These are phyloP conservation scores for Trichogramma evanescens DNA, from an alignment of 2,888 invertebrate species.

Conservation along the genomic window DNA sequence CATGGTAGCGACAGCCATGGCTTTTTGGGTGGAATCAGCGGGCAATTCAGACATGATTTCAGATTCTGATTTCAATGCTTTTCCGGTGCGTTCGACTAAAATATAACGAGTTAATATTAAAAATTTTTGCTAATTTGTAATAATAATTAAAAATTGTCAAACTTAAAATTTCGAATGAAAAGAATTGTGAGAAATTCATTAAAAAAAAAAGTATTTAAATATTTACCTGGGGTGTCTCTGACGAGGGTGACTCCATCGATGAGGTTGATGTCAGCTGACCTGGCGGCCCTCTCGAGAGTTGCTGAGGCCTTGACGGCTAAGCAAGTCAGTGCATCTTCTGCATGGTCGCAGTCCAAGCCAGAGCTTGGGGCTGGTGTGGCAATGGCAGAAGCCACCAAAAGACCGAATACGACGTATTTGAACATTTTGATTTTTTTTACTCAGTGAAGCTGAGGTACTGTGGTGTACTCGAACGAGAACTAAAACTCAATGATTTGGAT, in stretches of 20 bases:
- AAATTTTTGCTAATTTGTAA: not conserved
- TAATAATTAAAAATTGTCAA: too few species aligned
- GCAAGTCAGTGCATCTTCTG: slow-evolving; percentile 52
- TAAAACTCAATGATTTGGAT: too few species aligned
- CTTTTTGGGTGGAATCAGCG: slow-evolving; percentile 50
- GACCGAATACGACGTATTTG: slow-evolving; percentile 42
- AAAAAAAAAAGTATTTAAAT: not conserved
- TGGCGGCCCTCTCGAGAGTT: slow-evolving; percentile 52
- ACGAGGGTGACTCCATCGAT: slow-evolving; percentile 55
- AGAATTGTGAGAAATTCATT: too few species aligned
- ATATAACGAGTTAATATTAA: slow-evolving; percentile 5
- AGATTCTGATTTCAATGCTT: slow-evolving; percentile 40
- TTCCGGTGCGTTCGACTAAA: slow-evolving; percentile 40
- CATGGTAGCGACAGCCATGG: slow-evolving; percentile 52
- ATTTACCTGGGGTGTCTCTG: slow-evolving; percentile 41
- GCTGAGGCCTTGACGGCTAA: slow-evolving; percentile 55
- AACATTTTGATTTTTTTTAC: slow-evolving; percentile 37
- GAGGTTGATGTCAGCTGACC: slow-evolving; percentile 53
- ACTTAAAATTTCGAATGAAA: too few species aligned
- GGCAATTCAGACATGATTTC: slow-evolving; percentile 53
- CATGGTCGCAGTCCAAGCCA: slow-evolving; percentile 36
- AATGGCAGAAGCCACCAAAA: slow-evolving; percentile 36
- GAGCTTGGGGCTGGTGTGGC: slow-evolving; percentile 38
- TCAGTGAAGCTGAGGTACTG: too few species aligned
- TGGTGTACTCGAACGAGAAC: too few species aligned